Percentiles rank a stretch among this genome's conserved stretches.
Conservation (phyloP, 1,140 invertebrate species). For the Penaeus japonicus region DNA sequence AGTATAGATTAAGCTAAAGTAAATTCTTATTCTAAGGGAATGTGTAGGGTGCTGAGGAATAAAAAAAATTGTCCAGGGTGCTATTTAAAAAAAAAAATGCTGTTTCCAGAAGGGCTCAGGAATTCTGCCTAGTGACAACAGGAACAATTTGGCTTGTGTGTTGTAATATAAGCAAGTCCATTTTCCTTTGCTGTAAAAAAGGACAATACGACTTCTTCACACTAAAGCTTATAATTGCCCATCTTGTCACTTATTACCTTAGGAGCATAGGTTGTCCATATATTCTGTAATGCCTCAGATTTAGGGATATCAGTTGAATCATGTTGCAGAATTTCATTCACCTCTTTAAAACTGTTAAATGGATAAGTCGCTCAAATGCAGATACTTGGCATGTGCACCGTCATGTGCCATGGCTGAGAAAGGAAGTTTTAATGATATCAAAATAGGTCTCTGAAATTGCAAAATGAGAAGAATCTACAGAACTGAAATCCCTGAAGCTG, state of each 20-base stretch:
- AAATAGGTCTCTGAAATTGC: neutral
- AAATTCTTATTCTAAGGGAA: constrained; percentile 32
- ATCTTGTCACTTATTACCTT: constrained; percentile 42
- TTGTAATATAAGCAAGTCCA: too few relatives aligned
- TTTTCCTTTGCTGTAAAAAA: neutral
- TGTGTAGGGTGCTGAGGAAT: constrained; percentile 51
- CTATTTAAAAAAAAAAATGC: constrained; percentile 38
- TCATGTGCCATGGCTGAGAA: neutral
- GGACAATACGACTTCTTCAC: neutral
- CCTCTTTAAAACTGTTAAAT: too few relatives aligned
- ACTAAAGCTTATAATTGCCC: constrained; percentile 4
- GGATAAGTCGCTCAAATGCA: too few relatives aligned
- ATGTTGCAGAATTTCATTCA: neutral
- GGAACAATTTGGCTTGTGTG: too few relatives aligned
- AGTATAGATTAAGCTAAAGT: constrained; percentile 52
- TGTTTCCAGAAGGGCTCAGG: constrained; percentile 54
- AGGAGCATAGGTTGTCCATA: constrained; percentile 48
- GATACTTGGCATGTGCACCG: too few relatives aligned
- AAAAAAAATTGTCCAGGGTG: constrained; percentile 52
- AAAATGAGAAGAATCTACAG: neutral
- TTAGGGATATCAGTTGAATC: constrained; percentile 32
- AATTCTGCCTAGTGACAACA: constrained; percentile 35
- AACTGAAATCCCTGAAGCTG: constrained; percentile 48
- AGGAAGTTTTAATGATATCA: neutral
- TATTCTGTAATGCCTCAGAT: constrained; percentile 47